Evolutionary conservation across 2,113 vertebrate species (phyloP).

Genomic region (Piliocolobus tephrosceles): DNA sequence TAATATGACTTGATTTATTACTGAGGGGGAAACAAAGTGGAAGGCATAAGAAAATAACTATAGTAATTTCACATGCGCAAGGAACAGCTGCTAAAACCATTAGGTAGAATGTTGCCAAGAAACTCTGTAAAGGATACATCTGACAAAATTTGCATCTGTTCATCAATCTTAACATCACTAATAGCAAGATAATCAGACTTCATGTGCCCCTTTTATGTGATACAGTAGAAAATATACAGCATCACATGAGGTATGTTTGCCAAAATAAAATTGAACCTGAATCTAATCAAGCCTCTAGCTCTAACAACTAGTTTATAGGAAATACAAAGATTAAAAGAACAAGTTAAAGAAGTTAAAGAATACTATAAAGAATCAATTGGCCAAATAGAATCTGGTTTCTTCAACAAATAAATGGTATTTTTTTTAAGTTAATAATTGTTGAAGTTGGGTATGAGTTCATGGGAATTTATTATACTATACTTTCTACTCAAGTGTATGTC

Average conservation of each 20-base stretch:
- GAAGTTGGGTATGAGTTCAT: not conserved
- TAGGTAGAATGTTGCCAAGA: not conserved
- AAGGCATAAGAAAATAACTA: not conserved
- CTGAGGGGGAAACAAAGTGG: not conserved
- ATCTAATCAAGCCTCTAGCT: not conserved
- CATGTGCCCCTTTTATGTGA: not conserved
- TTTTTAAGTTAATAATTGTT: not conserved
- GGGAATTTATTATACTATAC: not conserved
- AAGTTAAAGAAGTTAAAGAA: not conserved
- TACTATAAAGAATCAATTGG: not conserved
- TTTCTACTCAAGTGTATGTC: not conserved
- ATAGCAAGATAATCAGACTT: not conserved
- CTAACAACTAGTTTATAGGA: not conserved
- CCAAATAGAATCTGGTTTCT: slow-evolving; percentile 16
- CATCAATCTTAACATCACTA: not conserved
- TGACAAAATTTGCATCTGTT: not conserved
- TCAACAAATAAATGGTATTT: slow-evolving; percentile 13
- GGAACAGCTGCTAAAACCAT: not conserved
- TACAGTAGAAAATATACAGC: not conserved
- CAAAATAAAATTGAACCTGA: not conserved
- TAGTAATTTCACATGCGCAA: not conserved
- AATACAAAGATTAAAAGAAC: not conserved
- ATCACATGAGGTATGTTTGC: not conserved
- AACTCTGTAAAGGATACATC: not conserved
- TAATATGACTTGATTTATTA: slow-evolving; percentile 2